Evolutionary conservation across 1,140 invertebrate species (phyloP), one percentile per base, ranked within the genome.

Genomic region (Lepidotrigona ventralis): DNA sequence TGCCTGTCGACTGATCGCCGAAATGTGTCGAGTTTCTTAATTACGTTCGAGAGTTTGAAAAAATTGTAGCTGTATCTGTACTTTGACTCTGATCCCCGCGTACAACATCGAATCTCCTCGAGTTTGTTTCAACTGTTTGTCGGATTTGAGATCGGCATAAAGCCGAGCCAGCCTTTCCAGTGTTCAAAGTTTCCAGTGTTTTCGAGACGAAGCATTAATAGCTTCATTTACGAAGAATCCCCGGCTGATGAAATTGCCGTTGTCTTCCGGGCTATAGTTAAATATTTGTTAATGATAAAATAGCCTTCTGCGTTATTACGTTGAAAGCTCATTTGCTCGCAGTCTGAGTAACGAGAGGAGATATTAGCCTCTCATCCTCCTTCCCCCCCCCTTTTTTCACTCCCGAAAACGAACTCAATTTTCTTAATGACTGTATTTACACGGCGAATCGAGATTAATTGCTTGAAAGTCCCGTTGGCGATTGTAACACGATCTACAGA

Each of bases 231-330:
- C n/a, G 71, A 29, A 54, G 53, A 33, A 56, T 73, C 26, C 26
- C 5, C 21, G 26, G 26, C 26, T 73, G 51, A 73, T 73, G 11
- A 33, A 56, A 54, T 54, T 73, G n/a, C 21, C 26, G 26, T 53
- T 56, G 71, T 73, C 26, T 54, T 73, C 29, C 29, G 56, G 19
- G n/a, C 5, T n/a, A 15, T 19, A 56, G 53, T 56, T 73, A 70
- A 70, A 70, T 70, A 70, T 70, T 70, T 46, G 68, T 46, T 70
- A 73, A 29, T 54, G 12, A 56, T 56, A 33, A 73, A 73, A 56
- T n/a, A 73, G 12, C 11, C 46, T 73, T 17, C 9, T 29, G 21
- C 19, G 17, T 54, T 73, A 29, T 29, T 73, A 26, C n/a, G 17
- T 54, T 54, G 11, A 73, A 29, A 73, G 51, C 17, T 56, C 46